A percentile compares a stretch with the other conserved stretches of the same genome.
Conservation (phyloP, 2,797 vertebrate species). For the Liparis tanakae region DNA sequence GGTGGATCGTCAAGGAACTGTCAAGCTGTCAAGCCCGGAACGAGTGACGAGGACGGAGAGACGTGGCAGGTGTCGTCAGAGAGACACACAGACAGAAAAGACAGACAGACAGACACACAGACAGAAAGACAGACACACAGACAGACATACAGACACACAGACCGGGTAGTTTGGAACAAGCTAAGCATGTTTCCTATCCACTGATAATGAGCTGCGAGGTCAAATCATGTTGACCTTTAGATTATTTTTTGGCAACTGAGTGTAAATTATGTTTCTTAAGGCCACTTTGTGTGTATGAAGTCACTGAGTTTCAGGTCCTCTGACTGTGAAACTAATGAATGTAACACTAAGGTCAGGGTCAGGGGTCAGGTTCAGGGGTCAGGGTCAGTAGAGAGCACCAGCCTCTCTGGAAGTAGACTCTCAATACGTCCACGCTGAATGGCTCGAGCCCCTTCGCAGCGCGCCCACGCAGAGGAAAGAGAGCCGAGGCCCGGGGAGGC, state of each 20-base stretch:
- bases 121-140: too few species aligned
- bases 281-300: background rate
- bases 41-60: slow-evolving; percentile 17
- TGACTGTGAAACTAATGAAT: too few species aligned
- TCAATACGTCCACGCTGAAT: slow-evolving; percentile 25
- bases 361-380: slow-evolving; percentile 37
- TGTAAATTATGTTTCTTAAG: slow-evolving; percentile 8
- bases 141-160: too few species aligned
- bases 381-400: slow-evolving; percentile 25
- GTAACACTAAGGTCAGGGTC: too few species aligned
- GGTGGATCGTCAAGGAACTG: slow-evolving; percentile 39
- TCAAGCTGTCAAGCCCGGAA: slow-evolving; percentile 22
- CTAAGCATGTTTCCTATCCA: too few species aligned
- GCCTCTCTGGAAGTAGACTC: slow-evolving; percentile 23
- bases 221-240: slow-evolving; percentile 19
- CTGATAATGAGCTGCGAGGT: background rate
- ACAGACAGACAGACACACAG: too few species aligned
- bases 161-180: too few species aligned
- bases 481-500: slow-evolving; percentile 18
- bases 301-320: slow-evolving; percentile 10
- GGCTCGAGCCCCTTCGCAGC: slow-evolving; percentile 10
- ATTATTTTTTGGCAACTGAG: background rate
- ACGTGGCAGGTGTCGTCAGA: slow-evolving; percentile 4
- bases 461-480: slow-evolving; percentile 35
- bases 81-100: too few species aligned